Conservation (phyloP, 2,113 vertebrate genomes). For the Chionomys nivalis region DNA sequence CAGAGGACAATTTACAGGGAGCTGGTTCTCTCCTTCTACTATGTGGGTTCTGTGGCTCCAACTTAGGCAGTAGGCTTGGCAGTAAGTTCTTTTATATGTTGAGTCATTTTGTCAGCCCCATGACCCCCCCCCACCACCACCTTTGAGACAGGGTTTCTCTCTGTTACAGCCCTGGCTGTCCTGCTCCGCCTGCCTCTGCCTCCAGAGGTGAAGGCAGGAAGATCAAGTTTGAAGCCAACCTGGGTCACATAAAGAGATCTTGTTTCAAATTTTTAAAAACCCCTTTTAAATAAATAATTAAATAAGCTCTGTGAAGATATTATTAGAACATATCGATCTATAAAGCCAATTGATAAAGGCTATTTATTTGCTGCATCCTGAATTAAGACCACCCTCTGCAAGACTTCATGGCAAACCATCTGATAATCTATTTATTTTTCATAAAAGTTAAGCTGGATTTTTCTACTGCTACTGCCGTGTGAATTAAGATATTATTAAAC, state of each 20-base stretch:
- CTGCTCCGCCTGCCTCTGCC: background rate
- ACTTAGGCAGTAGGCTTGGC: background rate
- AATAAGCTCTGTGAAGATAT: background rate
- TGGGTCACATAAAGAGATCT: background rate
- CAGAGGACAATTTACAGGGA: background rate
- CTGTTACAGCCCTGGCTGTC: background rate
- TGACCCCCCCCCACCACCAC: no score
- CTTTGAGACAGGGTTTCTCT: background rate
- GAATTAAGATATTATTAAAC: background rate
- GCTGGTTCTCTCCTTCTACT: no score
- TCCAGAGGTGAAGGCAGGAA: background rate
- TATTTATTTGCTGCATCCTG: constrained; percentile 33
- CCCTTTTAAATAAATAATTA: background rate
- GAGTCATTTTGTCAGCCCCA: background rate
- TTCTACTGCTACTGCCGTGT: background rate
- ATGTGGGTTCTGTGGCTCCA: background rate
- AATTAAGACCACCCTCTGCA: constrained; percentile 38
- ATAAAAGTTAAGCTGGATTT: constrained; percentile 8
- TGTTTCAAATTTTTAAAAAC: background rate
- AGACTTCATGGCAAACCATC: background rate
- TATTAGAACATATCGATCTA: background rate
- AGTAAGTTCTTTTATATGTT: background rate
- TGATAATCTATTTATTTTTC: constrained; percentile 17
- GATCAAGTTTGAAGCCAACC: background rate
- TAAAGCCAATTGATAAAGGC: constrained; percentile 42